Evolutionary conservation across 2,888 invertebrate genomes (phyloP).

Genomic region (Brachylomia viminalis): DNA sequence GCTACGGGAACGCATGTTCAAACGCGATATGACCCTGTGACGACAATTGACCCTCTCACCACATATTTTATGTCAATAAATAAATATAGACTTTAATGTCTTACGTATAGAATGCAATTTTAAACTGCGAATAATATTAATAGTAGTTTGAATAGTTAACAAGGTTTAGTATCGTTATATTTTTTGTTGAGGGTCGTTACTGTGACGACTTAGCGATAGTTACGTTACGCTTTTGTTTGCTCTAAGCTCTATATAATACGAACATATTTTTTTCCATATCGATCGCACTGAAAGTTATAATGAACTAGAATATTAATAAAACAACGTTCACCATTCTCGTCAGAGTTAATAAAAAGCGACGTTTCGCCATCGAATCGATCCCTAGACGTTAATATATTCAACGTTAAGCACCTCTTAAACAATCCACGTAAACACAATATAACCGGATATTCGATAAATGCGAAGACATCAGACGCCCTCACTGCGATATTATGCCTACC

Average conservation of each 20-base stretch:
- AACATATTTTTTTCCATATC: slow-evolving; percentile 61
- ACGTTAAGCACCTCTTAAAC: slow-evolving; percentile 82
- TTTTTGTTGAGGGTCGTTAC: slow-evolving; percentile 83
- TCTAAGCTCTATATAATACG: slow-evolving; percentile 60
- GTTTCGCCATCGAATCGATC: slow-evolving; percentile 70
- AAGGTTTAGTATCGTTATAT: slow-evolving; percentile 77
- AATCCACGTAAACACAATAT: slow-evolving; percentile 80
- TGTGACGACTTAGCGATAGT: slow-evolving; percentile 76
- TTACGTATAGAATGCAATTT: slow-evolving; percentile 70
- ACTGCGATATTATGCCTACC: slow-evolving; percentile 56
- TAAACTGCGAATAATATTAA: slow-evolving; percentile 55
- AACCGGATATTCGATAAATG: slow-evolving; percentile 80
- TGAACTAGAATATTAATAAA: slow-evolving; percentile 55
- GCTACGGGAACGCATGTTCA: slow-evolving; percentile 89
- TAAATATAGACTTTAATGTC: slow-evolving; percentile 77
- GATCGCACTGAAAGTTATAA: slow-evolving; percentile 45
- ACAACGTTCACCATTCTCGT: slow-evolving; percentile 61
- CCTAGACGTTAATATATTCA: slow-evolving; percentile 85
- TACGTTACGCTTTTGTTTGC: slow-evolving; percentile 64
- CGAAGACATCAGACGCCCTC: slow-evolving; percentile 73
- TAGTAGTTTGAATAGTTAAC: slow-evolving; percentile 79
- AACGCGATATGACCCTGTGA: slow-evolving; percentile 86
- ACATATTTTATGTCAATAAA: slow-evolving; percentile 71
- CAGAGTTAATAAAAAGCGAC: slow-evolving; percentile 75
- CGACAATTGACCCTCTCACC: slow-evolving; percentile 84